A percentile compares a stretch with the other conserved stretches of the same genome.
These are phyloP conservation scores for Meloe dianella DNA, from an alignment of 2,888 invertebrate species.

Conservation along the genomic window DNA sequence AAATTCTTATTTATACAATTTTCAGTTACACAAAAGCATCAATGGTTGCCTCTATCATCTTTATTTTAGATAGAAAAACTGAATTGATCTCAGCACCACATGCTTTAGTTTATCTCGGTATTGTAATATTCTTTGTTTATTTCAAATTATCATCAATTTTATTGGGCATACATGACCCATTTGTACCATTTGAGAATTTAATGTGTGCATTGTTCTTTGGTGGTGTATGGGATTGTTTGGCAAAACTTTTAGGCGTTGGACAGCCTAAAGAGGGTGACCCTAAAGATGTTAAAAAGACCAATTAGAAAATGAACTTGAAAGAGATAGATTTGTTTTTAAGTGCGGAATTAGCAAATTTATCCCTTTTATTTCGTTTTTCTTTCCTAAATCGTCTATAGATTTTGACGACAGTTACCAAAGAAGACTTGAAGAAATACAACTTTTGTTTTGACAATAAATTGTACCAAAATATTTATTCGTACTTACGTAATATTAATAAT, in stretches of 20 bases:
- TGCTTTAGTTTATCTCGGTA: constrained; percentile 95
- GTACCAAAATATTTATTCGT: constrained; percentile 40
- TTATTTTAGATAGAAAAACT: constrained; percentile 96
- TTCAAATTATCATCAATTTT: constrained; percentile 96
- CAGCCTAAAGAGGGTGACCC: constrained; percentile 79
- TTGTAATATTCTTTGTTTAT: constrained; percentile 96
- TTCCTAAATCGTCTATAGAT: neutral
- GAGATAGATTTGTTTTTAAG: constrained; percentile 45
- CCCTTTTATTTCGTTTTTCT: constrained; percentile 13
- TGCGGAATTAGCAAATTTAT: constrained; percentile 50
- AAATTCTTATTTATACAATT: constrained; percentile 43
- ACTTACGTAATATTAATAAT: constrained; percentile 28
- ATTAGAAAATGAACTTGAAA: constrained; percentile 61
- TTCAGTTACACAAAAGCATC: constrained; percentile 96
- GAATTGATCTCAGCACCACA: constrained; percentile 96
- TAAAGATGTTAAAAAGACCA: constrained; percentile 83
- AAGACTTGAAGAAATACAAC: constrained; percentile 15
- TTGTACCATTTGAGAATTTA: constrained; percentile 98
- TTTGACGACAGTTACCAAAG: constrained; percentile 6
- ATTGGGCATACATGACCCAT: constrained; percentile 97
- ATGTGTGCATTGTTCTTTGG: constrained; percentile 97
- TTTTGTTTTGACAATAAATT: constrained; percentile 16
- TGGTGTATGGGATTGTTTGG: constrained; percentile 97
- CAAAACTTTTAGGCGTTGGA: constrained; percentile 83
- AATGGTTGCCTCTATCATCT: constrained; percentile 92